Conservation (phyloP, 2,888 invertebrate species). For the Achlya flavicornis region DNA sequence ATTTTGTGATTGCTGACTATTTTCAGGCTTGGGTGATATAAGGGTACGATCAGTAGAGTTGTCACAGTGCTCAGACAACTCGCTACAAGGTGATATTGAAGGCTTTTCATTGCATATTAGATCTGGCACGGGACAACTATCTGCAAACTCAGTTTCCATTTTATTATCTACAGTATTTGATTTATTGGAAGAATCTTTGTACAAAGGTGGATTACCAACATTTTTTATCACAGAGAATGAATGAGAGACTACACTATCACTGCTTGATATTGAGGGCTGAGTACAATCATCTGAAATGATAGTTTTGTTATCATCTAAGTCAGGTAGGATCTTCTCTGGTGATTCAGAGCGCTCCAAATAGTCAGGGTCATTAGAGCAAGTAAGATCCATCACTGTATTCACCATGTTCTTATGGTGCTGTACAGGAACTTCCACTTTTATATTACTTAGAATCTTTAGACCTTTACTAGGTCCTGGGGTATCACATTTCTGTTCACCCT, state of each 20-base stretch:
- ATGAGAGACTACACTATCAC: slow-evolving; percentile 57
- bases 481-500: slow-evolving; percentile 52
- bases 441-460: slow-evolving; percentile 80
- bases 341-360: slow-evolving; percentile 53
- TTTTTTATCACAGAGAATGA: slow-evolving; percentile 78
- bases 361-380: slow-evolving; percentile 64
- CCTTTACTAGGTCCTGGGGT: slow-evolving; percentile 62
- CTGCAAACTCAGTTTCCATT: slow-evolving; percentile 70
- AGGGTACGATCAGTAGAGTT: slow-evolving; percentile 64
- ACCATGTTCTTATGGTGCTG: slow-evolving; percentile 76
- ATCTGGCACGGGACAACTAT: slow-evolving; percentile 77
- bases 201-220: slow-evolving; percentile 65
- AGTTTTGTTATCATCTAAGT: slow-evolving; percentile 71
- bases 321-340: slow-evolving; percentile 73
- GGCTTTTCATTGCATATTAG: slow-evolving; percentile 81
- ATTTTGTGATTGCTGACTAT: slow-evolving; percentile 23
- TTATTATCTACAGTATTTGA: slow-evolving; percentile 57
- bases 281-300: slow-evolving; percentile 49
- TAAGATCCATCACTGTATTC: slow-evolving; percentile 76
- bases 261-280: slow-evolving; percentile 55
- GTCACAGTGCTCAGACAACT: slow-evolving; percentile 75
- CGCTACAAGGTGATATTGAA: slow-evolving; percentile 79
- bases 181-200: slow-evolving; percentile 60
- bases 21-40: slow-evolving; percentile 56
- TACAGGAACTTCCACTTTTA: slow-evolving; percentile 81